Conservation (phyloP, 2,888 invertebrate genomes). For the Drosophila recens region DNA sequence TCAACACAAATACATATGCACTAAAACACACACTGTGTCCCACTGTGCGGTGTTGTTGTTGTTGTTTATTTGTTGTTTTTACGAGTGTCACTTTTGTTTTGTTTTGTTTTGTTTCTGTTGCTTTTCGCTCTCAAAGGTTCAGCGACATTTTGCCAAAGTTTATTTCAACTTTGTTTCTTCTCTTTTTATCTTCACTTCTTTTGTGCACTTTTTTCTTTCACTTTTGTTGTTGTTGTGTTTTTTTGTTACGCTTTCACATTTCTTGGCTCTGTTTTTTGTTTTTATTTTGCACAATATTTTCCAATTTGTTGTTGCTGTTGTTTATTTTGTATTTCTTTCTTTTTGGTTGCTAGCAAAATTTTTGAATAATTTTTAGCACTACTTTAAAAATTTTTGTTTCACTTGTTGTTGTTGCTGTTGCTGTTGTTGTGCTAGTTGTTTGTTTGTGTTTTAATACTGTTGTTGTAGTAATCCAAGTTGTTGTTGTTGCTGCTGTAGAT, state of each 20-base stretch:
- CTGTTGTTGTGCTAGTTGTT: slow-evolving; percentile 49
- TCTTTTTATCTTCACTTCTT: slow-evolving; percentile 42
- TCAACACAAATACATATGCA: slow-evolving; percentile 78
- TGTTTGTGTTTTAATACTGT: slow-evolving; percentile 70
- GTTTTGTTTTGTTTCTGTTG: slow-evolving; percentile 15
- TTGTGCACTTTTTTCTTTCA: slow-evolving; percentile 42
- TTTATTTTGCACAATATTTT: slow-evolving; percentile 53
- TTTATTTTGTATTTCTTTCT: slow-evolving; percentile 23
- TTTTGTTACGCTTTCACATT: slow-evolving; percentile 72
- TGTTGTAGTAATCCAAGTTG: slow-evolving; percentile 78
- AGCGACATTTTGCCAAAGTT: slow-evolving; percentile 63
- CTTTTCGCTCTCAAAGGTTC: slow-evolving; percentile 50
- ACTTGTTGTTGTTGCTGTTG: slow-evolving; percentile 47
- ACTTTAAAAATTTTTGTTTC: slow-evolving; percentile 37
- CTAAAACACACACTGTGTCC: slow-evolving; percentile 59
- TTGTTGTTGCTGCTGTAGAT: slow-evolving; percentile 50
- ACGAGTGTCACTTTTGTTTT: slow-evolving; percentile 31
- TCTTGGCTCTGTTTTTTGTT: slow-evolving; percentile 40
- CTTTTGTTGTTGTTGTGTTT: slow-evolving; percentile 44
- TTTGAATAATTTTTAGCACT: slow-evolving; percentile 29
- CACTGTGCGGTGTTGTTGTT: slow-evolving; percentile 45
- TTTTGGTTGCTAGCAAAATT: slow-evolving; percentile 76
- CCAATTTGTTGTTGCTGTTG: slow-evolving; percentile 24
- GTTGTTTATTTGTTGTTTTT: slow-evolving; percentile 27
- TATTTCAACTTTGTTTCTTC: slow-evolving; percentile 40